These are phyloP conservation scores for Amaurobius ferox DNA, from an alignment of 2,888 invertebrate genomes.

Conservation along the genomic window DNA sequence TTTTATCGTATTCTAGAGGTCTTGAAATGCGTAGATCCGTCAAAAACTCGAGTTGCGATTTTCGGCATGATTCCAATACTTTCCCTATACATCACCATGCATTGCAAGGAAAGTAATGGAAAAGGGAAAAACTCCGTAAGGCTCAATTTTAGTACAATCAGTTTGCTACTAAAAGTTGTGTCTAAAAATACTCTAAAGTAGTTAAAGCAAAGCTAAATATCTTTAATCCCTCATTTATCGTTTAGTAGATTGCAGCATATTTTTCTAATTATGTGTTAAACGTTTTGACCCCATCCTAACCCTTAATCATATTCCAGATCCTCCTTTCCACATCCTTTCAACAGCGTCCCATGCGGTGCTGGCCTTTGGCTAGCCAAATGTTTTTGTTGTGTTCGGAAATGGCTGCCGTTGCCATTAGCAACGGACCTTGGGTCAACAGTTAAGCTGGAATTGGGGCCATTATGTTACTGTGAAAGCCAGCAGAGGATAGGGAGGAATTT, in stretches of 20 bases:
- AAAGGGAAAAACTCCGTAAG: too few relatives aligned
- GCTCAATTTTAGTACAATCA: too few relatives aligned
- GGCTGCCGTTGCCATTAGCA: slow-evolving; percentile 37
- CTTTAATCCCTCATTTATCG: too few relatives aligned
- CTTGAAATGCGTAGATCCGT: too few relatives aligned
- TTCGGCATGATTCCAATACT: too few relatives aligned
- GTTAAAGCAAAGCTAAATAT: too few relatives aligned
- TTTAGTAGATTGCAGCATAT: slow-evolving; percentile 7
- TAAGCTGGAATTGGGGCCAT: slow-evolving; percentile 69
- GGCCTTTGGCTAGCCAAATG: slow-evolving; percentile 8
- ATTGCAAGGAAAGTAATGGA: too few relatives aligned
- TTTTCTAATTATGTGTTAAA: slow-evolving; percentile 59
- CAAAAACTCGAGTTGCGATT: too few relatives aligned
- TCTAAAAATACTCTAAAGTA: too few relatives aligned
- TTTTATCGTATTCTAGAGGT: too few relatives aligned
- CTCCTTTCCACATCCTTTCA: slow-evolving; percentile 3
- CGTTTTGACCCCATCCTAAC: slow-evolving; percentile 56
- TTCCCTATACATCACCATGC: too few relatives aligned
- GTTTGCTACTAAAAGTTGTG: too few relatives aligned
- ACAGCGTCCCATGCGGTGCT: neutral
- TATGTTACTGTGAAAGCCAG: slow-evolving; percentile 57
- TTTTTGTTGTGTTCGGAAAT: slow-evolving; percentile 61
- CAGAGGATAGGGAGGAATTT: slow-evolving; percentile 51
- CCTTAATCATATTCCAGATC: slow-evolving; percentile 14
- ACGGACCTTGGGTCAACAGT: slow-evolving; percentile 67